A percentile compares a stretch with the other conserved stretches of the same genome.
phyloP scores from a whole-genome alignment of 1,140 invertebrate genomes.

The Oreohelix idahoensis region DNA sequence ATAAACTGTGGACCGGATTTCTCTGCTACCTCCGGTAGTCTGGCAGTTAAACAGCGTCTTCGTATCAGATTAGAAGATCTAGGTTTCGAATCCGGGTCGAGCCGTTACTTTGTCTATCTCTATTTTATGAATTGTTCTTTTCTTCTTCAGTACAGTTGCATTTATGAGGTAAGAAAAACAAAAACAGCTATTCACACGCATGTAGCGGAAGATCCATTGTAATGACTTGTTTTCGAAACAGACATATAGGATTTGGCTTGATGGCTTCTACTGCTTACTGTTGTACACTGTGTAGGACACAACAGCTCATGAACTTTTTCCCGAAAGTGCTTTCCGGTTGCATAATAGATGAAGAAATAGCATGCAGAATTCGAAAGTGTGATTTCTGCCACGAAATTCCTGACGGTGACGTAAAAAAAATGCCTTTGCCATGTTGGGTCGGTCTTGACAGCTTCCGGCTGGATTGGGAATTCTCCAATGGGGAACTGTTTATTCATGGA shows the following conservation, averaged over 20 bases:
- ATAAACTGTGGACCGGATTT: too few relatives aligned
- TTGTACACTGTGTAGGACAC: constrained; percentile 35
- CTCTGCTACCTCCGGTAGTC: too few relatives aligned
- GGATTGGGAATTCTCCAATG: constrained; percentile 45
- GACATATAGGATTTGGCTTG: constrained; percentile 38
- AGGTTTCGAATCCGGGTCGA: too few relatives aligned
- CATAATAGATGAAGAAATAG: constrained; percentile 71
- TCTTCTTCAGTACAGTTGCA: too few relatives aligned
- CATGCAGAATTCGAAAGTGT: constrained; percentile 70
- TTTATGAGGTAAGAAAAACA: too few relatives aligned
- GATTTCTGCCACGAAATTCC: constrained; percentile 65
- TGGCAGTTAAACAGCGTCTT: too few relatives aligned
- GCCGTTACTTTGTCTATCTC: too few relatives aligned
- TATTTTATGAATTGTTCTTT: too few relatives aligned
- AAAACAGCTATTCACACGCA: too few relatives aligned
- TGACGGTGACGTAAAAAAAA: constrained; percentile 62
- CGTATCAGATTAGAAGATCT: too few relatives aligned
- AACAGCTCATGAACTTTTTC: constrained; percentile 56
- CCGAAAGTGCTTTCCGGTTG: constrained; percentile 68
- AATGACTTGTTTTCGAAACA: constrained; percentile 23
- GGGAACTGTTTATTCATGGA: constrained; percentile 55
- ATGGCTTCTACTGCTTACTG: constrained; percentile 10
- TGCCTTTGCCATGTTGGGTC: constrained; percentile 62
- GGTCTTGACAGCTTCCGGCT: constrained; percentile 36
- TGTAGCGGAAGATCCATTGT: constrained; percentile 19